These are phyloP conservation scores for Macrosoma leucophasiata DNA, from an alignment of 2,888 invertebrate species.

Conservation along the genomic window DNA sequence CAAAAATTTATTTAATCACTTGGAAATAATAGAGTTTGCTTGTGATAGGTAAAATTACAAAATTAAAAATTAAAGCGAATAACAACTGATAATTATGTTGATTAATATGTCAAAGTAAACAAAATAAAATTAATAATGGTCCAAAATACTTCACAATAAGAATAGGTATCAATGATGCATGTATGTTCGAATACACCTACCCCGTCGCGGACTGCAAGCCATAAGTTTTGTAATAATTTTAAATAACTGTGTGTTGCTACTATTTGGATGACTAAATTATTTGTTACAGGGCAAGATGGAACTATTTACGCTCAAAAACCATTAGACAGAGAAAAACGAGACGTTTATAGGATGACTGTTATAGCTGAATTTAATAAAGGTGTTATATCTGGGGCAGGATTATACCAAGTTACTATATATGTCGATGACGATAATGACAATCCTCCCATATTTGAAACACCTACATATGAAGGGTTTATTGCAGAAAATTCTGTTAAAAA, in stretches of 20 bases:
- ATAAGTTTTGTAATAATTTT: background rate
- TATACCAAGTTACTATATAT: slow-evolving; percentile 86
- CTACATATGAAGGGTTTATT: slow-evolving; percentile 84
- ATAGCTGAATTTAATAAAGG: slow-evolving; percentile 86
- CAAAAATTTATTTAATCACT: too few species aligned
- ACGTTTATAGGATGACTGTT: slow-evolving; percentile 84
- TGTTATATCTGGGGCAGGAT: slow-evolving; percentile 80
- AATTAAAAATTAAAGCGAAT: too few species aligned
- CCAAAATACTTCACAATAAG: too few species aligned
- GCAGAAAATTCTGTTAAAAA: slow-evolving; percentile 84
- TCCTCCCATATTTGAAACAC: slow-evolving; percentile 84
- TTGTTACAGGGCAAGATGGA: slow-evolving; percentile 77
- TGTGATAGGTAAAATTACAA: too few species aligned
- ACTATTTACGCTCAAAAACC: slow-evolving; percentile 85
- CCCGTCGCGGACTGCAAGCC: too few species aligned
- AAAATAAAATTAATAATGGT: too few species aligned
- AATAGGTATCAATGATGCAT: too few species aligned
- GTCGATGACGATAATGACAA: slow-evolving; percentile 94
- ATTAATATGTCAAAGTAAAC: too few species aligned
- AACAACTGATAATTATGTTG: too few species aligned
- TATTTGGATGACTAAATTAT: slow-evolving; percentile 1
- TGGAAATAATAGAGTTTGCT: too few species aligned
- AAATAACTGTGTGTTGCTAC: background rate
- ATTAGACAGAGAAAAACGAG: slow-evolving; percentile 84
- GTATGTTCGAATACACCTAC: too few species aligned